Evolutionary conservation across 1,140 invertebrate genomes (phyloP).

Genomic region (Apis florea): DNA sequence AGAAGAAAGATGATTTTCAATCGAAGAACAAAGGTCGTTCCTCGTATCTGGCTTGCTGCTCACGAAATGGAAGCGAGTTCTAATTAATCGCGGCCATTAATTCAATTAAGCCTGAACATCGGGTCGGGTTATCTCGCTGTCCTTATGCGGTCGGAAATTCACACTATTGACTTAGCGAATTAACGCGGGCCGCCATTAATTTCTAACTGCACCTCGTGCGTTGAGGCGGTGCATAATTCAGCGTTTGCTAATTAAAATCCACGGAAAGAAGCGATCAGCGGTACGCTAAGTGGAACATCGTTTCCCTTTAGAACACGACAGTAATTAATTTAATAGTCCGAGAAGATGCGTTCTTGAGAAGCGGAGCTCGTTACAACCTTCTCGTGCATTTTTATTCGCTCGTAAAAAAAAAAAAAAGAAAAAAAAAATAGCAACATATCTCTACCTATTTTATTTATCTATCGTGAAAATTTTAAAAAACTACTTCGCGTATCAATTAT

Average conservation of each 20-base stretch:
- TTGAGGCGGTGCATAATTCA: slow-evolving; percentile 36
- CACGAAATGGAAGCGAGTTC: not conserved
- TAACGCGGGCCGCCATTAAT: slow-evolving; percentile 24
- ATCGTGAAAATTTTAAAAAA: too few relatives aligned
- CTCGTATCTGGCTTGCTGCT: not conserved
- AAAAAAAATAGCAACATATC: too few relatives aligned
- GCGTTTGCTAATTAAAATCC: slow-evolving; percentile 41
- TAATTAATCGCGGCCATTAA: slow-evolving; percentile 37
- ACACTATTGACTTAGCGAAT: slow-evolving; percentile 45
- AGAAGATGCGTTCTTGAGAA: not conserved
- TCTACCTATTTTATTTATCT: too few relatives aligned
- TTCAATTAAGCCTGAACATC: slow-evolving; percentile 14
- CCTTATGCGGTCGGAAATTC: slow-evolving; percentile 32
- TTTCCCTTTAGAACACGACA: slow-evolving; percentile 34
- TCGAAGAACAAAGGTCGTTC: not conserved
- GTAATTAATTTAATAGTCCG: slow-evolving; percentile 39
- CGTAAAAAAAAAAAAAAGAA: not conserved
- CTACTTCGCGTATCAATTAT: too few relatives aligned
- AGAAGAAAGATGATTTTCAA: not conserved
- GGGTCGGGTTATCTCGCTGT: not conserved
- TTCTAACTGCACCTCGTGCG: slow-evolving; percentile 3
- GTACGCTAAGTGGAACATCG: slow-evolving; percentile 40
- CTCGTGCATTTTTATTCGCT: slow-evolving; percentile 7
- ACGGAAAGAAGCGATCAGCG: slow-evolving; percentile 35
- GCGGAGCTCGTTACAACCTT: slow-evolving; percentile 11